phyloP scores from a whole-genome alignment of 2,797 vertebrate genomes.

The Mormyrops attenuatus region DNA sequence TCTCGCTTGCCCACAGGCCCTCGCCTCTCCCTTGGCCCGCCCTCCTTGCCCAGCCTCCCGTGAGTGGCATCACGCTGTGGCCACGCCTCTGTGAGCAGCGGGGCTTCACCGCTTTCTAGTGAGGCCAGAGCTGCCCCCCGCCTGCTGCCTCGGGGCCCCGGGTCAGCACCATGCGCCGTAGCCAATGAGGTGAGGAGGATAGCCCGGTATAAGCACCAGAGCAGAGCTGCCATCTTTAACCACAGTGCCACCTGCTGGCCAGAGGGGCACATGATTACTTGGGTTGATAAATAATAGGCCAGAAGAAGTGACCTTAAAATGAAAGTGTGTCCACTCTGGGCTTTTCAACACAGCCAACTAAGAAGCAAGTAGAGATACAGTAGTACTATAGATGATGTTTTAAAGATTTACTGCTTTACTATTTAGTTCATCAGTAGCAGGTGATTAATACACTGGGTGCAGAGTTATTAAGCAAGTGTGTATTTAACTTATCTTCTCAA shows the following conservation, averaged over 20 bases:
- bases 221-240: constrained; percentile 48
- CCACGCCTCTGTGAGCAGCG: constrained; percentile 60
- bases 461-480: not conserved
- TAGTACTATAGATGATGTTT: not conserved
- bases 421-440: not conserved
- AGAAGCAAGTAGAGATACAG: not conserved
- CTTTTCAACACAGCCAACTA: not conserved
- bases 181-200: constrained; percentile 46
- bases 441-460: not conserved
- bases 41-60: constrained; percentile 56
- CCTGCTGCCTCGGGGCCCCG: constrained; percentile 43
- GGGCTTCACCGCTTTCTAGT: constrained; percentile 47
- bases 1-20: constrained; percentile 51
- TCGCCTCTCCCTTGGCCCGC: constrained; percentile 36
- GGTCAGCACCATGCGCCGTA: constrained; percentile 45
- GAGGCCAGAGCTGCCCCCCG: constrained; percentile 44
- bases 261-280: constrained; percentile 17
- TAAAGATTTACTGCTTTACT: not conserved
- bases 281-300: not conserved
- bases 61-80: constrained; percentile 48
- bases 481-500: not conserved
- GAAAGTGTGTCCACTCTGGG: not conserved
- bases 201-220: constrained; percentile 46
- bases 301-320: not conserved
- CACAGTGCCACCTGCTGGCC: constrained; percentile 50